Evolutionary conservation across 2,888 invertebrate species (phyloP).

Genomic region (Eledona agricola): DNA sequence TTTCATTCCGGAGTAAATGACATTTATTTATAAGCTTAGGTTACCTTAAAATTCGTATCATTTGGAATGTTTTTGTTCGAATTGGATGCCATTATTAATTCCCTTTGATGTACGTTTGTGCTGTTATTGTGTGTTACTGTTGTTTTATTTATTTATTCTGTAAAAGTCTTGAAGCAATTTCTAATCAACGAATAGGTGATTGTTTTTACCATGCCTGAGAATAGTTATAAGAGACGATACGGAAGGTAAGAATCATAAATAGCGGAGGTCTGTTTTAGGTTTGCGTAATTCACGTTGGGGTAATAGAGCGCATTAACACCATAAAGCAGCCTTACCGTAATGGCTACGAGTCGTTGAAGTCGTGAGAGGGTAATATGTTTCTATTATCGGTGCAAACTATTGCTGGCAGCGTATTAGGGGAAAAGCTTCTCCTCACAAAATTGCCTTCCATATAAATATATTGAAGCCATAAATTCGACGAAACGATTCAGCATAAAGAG

Average conservation of each 20-base stretch:
- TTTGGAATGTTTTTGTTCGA: too few relatives aligned
- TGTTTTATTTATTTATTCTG: too few relatives aligned
- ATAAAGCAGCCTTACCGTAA: constrained; percentile 64
- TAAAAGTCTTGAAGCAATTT: too few relatives aligned
- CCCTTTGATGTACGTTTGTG: too few relatives aligned
- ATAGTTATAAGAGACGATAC: too few relatives aligned
- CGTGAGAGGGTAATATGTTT: constrained; percentile 64
- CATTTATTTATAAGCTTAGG: too few relatives aligned
- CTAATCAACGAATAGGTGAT: not conserved
- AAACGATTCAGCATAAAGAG: constrained; percentile 62
- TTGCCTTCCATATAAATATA: constrained; percentile 65
- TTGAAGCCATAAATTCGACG: constrained; percentile 62
- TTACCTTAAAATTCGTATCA: too few relatives aligned
- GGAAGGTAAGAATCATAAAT: constrained; percentile 50
- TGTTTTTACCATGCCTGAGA: constrained; percentile 4
- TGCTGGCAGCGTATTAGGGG: constrained; percentile 56
- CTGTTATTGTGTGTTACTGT: too few relatives aligned
- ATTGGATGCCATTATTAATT: too few relatives aligned
- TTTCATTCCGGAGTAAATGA: too few relatives aligned
- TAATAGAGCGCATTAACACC: constrained; percentile 64
- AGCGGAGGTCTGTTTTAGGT: constrained; percentile 53
- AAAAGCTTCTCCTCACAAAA: constrained; percentile 58
- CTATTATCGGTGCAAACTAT: constrained; percentile 63
- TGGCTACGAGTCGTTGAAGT: constrained; percentile 62
- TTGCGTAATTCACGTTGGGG: constrained; percentile 58